Evolutionary conservation across 2,797 vertebrate species (phyloP).

Genomic region (Dermochelys coriacea): DNA sequence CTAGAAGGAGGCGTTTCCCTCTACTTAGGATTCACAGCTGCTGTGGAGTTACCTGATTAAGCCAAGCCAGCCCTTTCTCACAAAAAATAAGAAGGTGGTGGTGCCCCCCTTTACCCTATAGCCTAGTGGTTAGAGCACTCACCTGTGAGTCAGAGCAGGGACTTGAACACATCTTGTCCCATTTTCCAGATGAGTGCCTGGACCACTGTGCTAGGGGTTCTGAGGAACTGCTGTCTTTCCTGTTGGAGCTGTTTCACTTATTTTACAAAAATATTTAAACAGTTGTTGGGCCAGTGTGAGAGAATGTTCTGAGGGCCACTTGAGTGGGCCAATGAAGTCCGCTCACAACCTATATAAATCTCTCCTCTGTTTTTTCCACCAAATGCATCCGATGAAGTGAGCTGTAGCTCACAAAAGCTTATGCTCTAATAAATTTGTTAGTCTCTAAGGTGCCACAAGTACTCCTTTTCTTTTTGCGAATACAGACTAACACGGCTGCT

Average conservation of each 20-base stretch:
- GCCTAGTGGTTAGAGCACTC: background rate
- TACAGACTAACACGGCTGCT: no score
- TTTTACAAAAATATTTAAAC: background rate
- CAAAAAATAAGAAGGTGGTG: background rate
- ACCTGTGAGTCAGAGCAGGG: background rate
- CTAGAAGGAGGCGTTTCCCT: background rate
- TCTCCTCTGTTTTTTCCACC: no score
- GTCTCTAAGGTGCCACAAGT: no score
- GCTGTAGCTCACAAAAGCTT: no score
- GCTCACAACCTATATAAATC: no score
- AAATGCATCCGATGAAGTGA: no score
- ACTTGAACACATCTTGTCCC: background rate
- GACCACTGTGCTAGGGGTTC: background rate
- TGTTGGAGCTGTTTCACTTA: background rate
- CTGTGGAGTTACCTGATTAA: background rate
- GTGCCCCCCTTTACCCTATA: background rate
- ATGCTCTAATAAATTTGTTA: no score
- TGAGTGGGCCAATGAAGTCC: background rate
- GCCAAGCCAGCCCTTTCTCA: background rate
- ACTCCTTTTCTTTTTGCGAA: no score
- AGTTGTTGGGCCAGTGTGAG: background rate
- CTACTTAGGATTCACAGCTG: background rate
- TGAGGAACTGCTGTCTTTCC: background rate
- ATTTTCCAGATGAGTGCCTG: background rate
- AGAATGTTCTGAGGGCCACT: background rate